Conservation (phyloP, 2,797 vertebrate species). For the Pangasius macronema region DNA sequence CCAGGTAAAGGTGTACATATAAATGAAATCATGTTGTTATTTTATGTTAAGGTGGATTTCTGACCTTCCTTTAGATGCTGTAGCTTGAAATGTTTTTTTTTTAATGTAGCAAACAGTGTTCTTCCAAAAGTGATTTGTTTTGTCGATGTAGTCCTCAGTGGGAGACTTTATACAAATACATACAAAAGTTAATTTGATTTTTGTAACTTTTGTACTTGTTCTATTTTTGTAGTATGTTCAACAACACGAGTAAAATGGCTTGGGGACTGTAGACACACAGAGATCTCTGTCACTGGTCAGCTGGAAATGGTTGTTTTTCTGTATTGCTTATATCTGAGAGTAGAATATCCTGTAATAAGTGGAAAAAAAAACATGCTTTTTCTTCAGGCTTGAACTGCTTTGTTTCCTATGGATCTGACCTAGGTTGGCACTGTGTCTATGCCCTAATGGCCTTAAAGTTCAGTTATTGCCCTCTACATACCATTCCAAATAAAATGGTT, state of each 20-base stretch:
- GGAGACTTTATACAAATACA: background rate
- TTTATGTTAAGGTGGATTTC: background rate
- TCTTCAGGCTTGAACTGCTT: background rate
- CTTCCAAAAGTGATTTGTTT: background rate
- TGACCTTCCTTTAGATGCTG: constrained; percentile 5
- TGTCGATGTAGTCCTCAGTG: background rate
- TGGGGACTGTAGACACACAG: background rate
- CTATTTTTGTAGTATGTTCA: background rate
- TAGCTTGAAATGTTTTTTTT: background rate
- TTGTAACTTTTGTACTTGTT: background rate
- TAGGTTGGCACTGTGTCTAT: too few relatives aligned
- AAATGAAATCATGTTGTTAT: constrained; percentile 6
- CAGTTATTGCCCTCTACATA: background rate
- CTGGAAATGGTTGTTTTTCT: background rate
- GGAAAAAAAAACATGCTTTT: background rate
- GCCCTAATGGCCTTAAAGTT: too few relatives aligned
- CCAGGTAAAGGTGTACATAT: constrained; percentile 54
- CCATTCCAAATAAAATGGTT: background rate
- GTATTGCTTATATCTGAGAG: background rate
- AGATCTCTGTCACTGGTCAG: background rate
- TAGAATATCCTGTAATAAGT: background rate
- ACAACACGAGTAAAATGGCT: constrained; percentile 43
- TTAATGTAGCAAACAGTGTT: background rate
- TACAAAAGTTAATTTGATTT: background rate
- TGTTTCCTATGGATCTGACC: too few relatives aligned